These are phyloP conservation scores for Hydrozoanthus tunicans DNA, from an alignment of 64 coral and sea anemone species.

Conservation along the genomic window DNA sequence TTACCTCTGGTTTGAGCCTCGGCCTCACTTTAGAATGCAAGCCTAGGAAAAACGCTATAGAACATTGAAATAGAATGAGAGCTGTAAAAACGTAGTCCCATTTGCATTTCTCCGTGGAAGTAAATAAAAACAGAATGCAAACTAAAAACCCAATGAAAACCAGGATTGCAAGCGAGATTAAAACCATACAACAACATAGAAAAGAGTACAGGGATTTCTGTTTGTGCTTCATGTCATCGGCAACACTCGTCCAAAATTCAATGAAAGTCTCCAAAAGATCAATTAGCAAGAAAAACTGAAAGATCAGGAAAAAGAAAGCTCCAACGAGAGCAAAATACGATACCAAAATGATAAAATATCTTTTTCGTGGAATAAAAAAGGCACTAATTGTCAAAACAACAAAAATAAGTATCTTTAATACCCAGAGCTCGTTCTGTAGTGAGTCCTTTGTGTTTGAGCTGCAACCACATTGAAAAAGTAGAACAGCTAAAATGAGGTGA, in stretches of 20 bases:
- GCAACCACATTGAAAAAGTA: not conserved
- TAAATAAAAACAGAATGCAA: constrained; percentile 17
- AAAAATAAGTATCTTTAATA: constrained; percentile 35
- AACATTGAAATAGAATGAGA: constrained; percentile 40
- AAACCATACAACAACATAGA: not conserved
- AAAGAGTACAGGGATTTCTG: not conserved
- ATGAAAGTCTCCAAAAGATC: constrained; percentile 41
- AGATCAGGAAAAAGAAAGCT: constrained; percentile 44
- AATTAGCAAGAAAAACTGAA: constrained; percentile 55
- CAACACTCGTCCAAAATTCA: not conserved
- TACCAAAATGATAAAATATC: constrained; percentile 34
- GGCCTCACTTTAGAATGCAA: constrained; percentile 47
- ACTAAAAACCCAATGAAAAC: constrained; percentile 5
- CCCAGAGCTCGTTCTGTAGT: constrained; percentile 54
- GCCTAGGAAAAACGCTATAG: constrained; percentile 32
- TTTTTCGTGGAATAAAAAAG: constrained; percentile 64
- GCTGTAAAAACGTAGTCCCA: constrained; percentile 57
- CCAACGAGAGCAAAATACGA: constrained; percentile 39
- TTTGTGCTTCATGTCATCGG: constrained; percentile 1
- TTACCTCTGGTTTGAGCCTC: constrained; percentile 33
- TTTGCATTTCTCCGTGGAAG: constrained; percentile 45
- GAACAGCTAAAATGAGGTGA: constrained; percentile 34
- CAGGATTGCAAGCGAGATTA: constrained; percentile 7
- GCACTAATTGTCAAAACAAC: not conserved
- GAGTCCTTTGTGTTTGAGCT: constrained; percentile 17